phyloP scores from a whole-genome alignment of 2,797 vertebrate genomes.

The Urosaurus nigricauda region DNA sequence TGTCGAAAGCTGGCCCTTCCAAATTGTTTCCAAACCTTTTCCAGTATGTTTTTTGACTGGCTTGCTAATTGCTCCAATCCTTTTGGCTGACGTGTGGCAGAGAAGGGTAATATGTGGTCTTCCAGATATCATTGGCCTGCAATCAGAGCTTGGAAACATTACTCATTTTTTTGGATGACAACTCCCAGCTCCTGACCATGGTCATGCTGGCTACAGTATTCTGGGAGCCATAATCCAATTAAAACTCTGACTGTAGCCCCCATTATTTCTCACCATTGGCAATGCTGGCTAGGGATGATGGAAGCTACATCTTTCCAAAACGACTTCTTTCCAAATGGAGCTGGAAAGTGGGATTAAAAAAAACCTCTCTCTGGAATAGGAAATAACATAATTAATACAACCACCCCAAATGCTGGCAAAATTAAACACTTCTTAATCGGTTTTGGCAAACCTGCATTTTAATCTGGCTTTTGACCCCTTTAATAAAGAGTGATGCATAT shows the following conservation, averaged over 20 bases:
- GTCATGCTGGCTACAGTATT: too few relatives aligned
- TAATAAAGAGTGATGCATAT: slow-evolving; percentile 7
- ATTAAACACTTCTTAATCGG: background rate
- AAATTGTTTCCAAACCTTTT: background rate
- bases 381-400: background rate
- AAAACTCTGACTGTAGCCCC: background rate
- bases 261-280: background rate
- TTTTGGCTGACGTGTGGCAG: background rate
- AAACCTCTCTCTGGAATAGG: background rate
- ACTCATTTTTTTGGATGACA: too few relatives aligned
- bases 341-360: too few relatives aligned
- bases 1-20: background rate
- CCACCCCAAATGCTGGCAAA: slow-evolving; percentile 2
- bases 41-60: background rate
- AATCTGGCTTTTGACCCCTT: background rate
- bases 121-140: background rate
- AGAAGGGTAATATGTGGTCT: background rate
- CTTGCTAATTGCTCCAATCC: background rate
- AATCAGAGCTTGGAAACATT: background rate
- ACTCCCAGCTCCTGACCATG: too few relatives aligned
- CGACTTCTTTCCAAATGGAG: background rate
- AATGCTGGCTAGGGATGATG: background rate
- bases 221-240: background rate
- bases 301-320: background rate
- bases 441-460: background rate